These are phyloP conservation scores for Napeogenes inachia DNA, from an alignment of 2,888 invertebrate species.

Conservation along the genomic window DNA sequence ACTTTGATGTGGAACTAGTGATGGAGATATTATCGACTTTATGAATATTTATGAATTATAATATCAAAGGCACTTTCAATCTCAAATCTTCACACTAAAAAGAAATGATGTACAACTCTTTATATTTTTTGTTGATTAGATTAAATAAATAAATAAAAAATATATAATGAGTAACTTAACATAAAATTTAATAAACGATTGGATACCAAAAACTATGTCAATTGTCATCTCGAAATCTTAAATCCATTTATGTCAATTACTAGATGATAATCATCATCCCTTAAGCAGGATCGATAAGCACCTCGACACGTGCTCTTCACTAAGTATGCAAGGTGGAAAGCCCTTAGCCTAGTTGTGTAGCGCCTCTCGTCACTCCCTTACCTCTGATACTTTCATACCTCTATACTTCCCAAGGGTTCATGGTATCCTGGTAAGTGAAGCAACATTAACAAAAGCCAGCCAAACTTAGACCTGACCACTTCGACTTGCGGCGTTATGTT, in stretches of 20 bases:
- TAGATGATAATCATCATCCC: not conserved
- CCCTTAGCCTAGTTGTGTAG: constrained; percentile 62
- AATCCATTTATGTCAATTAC: not conserved
- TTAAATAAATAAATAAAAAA: not conserved
- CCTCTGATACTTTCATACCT: constrained; percentile 41
- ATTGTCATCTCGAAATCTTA: constrained; percentile 18
- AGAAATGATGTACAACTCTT: no score
- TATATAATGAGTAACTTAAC: not conserved
- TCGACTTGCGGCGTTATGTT: constrained; percentile 27
- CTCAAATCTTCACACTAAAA: not conserved
- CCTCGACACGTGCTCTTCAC: constrained; percentile 37
- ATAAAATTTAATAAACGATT: not conserved
- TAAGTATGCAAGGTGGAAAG: constrained; percentile 47
- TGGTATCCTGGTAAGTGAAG: constrained; percentile 26
- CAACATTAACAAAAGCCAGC: constrained; percentile 24
- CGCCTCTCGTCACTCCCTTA: constrained; percentile 42
- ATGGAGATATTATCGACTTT: constrained; percentile 22
- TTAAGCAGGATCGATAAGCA: constrained; percentile 11
- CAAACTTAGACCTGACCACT: constrained; percentile 20
- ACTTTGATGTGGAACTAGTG: constrained; percentile 46
- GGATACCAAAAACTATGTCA: not conserved
- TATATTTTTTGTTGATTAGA: no score
- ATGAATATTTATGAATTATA: not conserved
- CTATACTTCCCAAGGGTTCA: constrained; percentile 31
- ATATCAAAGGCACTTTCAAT: no score